Percentiles rank a stretch among this genome's conserved stretches.
Evolutionary conservation across 2,797 vertebrate species (phyloP).

Genomic region (Pangasius larnaudii): DNA sequence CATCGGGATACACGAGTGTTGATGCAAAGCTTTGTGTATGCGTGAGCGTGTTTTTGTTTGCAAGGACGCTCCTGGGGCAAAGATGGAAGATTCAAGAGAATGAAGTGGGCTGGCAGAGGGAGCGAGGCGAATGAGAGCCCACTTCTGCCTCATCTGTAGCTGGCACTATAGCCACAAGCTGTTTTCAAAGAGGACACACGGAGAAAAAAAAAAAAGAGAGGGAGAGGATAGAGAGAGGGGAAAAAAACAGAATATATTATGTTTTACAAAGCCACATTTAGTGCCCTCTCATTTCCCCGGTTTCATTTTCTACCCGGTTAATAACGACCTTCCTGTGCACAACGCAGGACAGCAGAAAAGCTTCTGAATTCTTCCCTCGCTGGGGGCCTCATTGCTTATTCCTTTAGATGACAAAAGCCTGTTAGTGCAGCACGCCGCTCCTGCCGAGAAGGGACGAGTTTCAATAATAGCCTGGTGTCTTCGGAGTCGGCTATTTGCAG

Average conservation of each 20-base stretch:
- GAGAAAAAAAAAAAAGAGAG: slow-evolving; percentile 37
- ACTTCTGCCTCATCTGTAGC: slow-evolving; percentile 72
- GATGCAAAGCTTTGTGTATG: not conserved
- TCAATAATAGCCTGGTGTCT: slow-evolving; percentile 27
- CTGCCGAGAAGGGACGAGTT: slow-evolving; percentile 22
- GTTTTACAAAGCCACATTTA: slow-evolving; percentile 64
- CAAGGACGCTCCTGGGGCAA: slow-evolving; percentile 71
- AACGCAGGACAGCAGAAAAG: not conserved
- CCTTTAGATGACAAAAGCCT: slow-evolving; percentile 37
- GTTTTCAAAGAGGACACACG: slow-evolving; percentile 69
- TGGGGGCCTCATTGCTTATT: not conserved
- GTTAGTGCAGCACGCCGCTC: slow-evolving; percentile 42
- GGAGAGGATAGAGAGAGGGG: slow-evolving; percentile 34
- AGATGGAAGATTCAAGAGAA: slow-evolving; percentile 70
- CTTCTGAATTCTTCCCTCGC: not conserved
- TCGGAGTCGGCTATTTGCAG: slow-evolving; percentile 29
- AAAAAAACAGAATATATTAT: slow-evolving; percentile 64
- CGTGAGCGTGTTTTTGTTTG: slow-evolving; percentile 67
- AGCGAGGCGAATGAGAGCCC: slow-evolving; percentile 67
- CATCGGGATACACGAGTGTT: not conserved
- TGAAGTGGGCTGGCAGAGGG: slow-evolving; percentile 70
- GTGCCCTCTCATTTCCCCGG: slow-evolving; percentile 50
- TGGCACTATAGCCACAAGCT: slow-evolving; percentile 72
- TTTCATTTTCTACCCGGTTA: slow-evolving; percentile 44
- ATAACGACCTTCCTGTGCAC: slow-evolving; percentile 3